Evolutionary conservation across 2,888 invertebrate genomes (phyloP).

Genomic region (Odiellus spinosus): DNA sequence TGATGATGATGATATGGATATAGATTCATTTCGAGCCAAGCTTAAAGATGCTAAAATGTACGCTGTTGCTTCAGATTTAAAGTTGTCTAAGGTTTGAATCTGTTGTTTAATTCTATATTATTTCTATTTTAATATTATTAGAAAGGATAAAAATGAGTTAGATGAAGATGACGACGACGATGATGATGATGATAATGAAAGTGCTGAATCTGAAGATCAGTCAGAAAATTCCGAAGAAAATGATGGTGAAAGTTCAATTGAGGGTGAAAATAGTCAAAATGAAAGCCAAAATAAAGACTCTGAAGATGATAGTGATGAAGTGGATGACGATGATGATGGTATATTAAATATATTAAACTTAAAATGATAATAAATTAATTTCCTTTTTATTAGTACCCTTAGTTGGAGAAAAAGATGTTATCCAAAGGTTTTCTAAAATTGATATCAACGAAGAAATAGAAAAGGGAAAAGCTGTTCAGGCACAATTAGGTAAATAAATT

Average conservation of each 20-base stretch:
- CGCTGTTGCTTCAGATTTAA: too few species aligned
- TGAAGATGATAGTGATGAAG: not conserved
- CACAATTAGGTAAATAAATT: constrained; percentile 12
- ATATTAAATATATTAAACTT: not conserved
- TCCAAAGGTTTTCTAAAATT: constrained; percentile 14
- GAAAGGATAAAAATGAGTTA: too few species aligned
- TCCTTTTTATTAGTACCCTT: not conserved
- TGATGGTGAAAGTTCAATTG: too few species aligned
- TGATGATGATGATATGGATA: constrained; percentile 1
- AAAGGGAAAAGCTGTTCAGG: constrained; percentile 14
- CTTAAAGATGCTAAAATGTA: too few species aligned
- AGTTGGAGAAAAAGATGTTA: constrained; percentile 1
- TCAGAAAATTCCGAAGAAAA: constrained; percentile 5
- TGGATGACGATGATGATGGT: not conserved
- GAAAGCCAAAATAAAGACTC: too few species aligned
- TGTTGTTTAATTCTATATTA: too few species aligned
- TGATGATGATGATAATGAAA: not conserved
- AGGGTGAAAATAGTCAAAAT: not conserved
- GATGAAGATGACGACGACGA: constrained; percentile 1
- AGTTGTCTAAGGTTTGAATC: too few species aligned
- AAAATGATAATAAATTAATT: not conserved
- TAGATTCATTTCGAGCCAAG: not conserved
- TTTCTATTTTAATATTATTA: too few species aligned
- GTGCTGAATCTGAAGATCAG: constrained; percentile 3
- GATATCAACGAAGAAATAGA: constrained; percentile 15